Percentiles rank a stretch among this genome's conserved stretches.
Conservation (phyloP, 1,140 invertebrate genomes). For the Hormaphis cornu region DNA sequence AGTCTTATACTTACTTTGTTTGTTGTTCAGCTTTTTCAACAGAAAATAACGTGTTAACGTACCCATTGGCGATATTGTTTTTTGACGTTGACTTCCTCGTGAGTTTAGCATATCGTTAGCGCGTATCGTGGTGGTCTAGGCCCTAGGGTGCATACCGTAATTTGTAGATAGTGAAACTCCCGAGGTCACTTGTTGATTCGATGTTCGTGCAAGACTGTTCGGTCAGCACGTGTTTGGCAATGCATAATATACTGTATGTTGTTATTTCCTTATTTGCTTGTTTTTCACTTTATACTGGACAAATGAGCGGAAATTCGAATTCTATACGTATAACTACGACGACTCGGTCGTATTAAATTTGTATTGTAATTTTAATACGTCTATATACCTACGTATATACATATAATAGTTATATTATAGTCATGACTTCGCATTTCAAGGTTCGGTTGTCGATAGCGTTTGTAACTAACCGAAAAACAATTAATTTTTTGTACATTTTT, state of each 20-base stretch:
- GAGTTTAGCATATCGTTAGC: background rate
- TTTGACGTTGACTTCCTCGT: too few relatives aligned
- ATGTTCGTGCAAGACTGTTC: background rate
- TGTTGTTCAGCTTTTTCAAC: too few relatives aligned
- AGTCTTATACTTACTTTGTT: too few relatives aligned
- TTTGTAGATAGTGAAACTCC: background rate
- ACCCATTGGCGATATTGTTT: too few relatives aligned
- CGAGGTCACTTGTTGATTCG: conserved; percentile 6
- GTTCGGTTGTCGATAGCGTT: background rate
- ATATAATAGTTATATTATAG: too few relatives aligned
- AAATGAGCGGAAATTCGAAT: conserved; percentile 10
- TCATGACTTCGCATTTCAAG: conserved; percentile 6
- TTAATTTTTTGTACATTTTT: background rate
- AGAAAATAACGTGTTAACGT: too few relatives aligned
- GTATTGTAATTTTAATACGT: too few relatives aligned
- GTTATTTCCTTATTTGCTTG: background rate
- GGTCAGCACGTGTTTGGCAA: background rate
- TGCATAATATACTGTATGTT: conserved; percentile 5
- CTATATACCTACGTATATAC: too few relatives aligned
- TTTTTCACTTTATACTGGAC: background rate
- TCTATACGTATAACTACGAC: background rate
- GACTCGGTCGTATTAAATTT: background rate
- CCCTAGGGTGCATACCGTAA: background rate
- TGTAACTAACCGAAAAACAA: background rate
- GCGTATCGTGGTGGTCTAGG: background rate